Conservation (phyloP, 2,888 invertebrate species). For the Resseliella maxima region DNA sequence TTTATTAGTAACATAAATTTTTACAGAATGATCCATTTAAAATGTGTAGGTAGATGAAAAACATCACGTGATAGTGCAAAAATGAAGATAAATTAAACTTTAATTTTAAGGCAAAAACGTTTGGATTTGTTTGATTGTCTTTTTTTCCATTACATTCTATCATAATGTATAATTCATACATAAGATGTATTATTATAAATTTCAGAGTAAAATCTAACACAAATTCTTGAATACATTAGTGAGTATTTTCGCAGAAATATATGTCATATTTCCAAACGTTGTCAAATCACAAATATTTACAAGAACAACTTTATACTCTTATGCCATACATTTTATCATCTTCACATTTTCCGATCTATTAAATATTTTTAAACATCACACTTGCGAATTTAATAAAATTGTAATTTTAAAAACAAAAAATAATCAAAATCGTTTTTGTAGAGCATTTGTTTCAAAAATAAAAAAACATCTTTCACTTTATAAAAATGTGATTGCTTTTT, state of each 20-base stretch:
- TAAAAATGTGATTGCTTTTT: background rate
- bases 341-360: too few species aligned
- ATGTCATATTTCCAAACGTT: too few species aligned
- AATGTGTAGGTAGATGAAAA: background rate
- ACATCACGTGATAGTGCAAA: conserved; percentile 26
- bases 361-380: too few species aligned
- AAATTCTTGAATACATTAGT: too few species aligned
- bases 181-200: too few species aligned
- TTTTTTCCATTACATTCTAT: too few species aligned
- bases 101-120: background rate
- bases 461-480: background rate
- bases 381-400: conserved; percentile 4
- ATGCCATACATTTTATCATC: background rate
- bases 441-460: background rate
- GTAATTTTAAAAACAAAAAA: background rate
- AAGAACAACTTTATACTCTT: too few species aligned
- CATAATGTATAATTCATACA: too few species aligned
- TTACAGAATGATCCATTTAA: background rate
- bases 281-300: too few species aligned
- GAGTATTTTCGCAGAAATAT: too few species aligned
- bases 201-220: too few species aligned
- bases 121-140: too few species aligned
- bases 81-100: background rate
- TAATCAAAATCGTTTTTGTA: background rate
- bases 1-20: background rate